Evolutionary conservation across 1,140 invertebrate species (phyloP).

Genomic region (Oryzaephilus surinamensis): DNA sequence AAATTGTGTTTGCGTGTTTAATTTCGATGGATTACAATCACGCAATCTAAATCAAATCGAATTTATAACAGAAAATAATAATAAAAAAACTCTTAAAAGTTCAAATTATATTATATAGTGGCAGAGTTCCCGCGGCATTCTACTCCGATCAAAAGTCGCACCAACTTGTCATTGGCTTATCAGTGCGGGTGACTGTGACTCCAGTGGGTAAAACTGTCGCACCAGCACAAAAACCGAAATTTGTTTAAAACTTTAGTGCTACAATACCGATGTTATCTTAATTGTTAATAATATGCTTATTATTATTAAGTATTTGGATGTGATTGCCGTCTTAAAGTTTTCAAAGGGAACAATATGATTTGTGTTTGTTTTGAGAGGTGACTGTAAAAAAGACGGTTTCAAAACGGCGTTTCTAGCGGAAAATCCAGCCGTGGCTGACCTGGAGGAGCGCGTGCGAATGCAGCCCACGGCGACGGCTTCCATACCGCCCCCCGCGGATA

Average conservation of each 20-base stretch:
- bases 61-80: constrained; percentile 12
- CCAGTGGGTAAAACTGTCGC: not conserved
- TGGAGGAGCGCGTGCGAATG: constrained; percentile 46
- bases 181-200: not conserved
- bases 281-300: too few species aligned
- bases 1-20: constrained; percentile 13
- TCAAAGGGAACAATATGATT: constrained; percentile 5
- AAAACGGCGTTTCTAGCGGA: constrained; percentile 19
- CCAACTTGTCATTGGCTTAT: not conserved
- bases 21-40: constrained; percentile 12
- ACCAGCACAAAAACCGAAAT: not conserved
- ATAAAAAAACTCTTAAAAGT: constrained; percentile 2
- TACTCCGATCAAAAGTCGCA: not conserved
- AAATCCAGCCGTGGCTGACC: constrained; percentile 27
- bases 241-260: not conserved
- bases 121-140: not conserved
- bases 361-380: constrained; percentile 1
- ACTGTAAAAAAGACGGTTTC: constrained; percentile 5
- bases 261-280: too few species aligned
- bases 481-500: constrained; percentile 51
- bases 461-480: constrained; percentile 50
- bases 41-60: constrained; percentile 11
- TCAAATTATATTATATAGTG: constrained; percentile 1
- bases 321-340: too few species aligned
- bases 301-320: too few species aligned